Percentiles rank a stretch among this genome's conserved stretches.
Evolutionary conservation across 92 coral and sea anemone species (phyloP).

Genomic region (Hydrozoanthus gracilis): DNA sequence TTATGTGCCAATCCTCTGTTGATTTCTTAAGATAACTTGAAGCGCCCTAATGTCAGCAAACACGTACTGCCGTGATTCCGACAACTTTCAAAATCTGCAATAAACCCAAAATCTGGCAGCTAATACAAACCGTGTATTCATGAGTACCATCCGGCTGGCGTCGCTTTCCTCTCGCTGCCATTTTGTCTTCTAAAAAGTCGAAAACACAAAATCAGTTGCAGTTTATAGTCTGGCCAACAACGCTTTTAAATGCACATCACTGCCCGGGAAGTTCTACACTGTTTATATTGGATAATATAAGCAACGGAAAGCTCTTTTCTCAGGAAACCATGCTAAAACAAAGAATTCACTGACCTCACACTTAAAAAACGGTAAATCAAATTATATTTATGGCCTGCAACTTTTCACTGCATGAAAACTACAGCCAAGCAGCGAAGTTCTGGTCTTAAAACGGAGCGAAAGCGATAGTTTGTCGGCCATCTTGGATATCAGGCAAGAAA

Average conservation of each 20-base stretch:
- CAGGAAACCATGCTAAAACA: neutral
- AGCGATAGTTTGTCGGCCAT: slow-evolving; percentile 57
- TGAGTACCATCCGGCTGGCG: slow-evolving; percentile 71
- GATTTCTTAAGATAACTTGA: too few relatives aligned
- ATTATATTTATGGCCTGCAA: neutral
- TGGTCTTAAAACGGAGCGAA: neutral
- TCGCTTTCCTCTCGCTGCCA: slow-evolving; percentile 60
- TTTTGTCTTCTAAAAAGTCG: slow-evolving; percentile 55
- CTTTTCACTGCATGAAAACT: neutral
- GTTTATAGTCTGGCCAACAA: neutral
- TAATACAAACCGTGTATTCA: slow-evolving; percentile 73
- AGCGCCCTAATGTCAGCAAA: too few relatives aligned
- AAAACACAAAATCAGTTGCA: neutral
- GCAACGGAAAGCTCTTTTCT: too few relatives aligned
- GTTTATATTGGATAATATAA: too few relatives aligned
- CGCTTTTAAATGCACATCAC: neutral
- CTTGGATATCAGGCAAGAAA: slow-evolving; percentile 54
- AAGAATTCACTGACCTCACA: neutral
- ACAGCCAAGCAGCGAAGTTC: neutral
- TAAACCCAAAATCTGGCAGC: neutral
- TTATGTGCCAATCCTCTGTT: too few relatives aligned
- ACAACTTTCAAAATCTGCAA: too few relatives aligned
- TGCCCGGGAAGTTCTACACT: neutral
- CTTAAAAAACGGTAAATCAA: neutral
- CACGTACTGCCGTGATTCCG: too few relatives aligned